Evolutionary conservation across 2,888 invertebrate species (phyloP), one percentile per base, ranked within the genome.

Genomic region (Chrysina gloriosa): DNA sequence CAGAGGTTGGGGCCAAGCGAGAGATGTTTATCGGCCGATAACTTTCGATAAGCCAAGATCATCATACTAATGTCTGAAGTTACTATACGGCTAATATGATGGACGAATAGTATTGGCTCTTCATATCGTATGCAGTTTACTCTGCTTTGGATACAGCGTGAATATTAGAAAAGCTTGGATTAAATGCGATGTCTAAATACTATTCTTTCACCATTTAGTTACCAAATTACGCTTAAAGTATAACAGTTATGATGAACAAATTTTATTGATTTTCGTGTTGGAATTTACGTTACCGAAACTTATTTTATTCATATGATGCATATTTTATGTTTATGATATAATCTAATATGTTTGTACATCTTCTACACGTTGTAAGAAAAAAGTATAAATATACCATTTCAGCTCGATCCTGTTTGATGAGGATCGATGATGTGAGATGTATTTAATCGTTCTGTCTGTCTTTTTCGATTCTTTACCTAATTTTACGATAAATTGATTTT

Each of bases 1-100:
- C 2, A 87, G 94, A 29, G 94, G 94, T 0, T 95, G 95, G 93
- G 89, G 89, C 9, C 88, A 90, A 74, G 86, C 87, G 75, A 86
- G 87, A 73, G 87, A 89, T 52, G 89, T 88, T 72, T 93, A 93
- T 83, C 86, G 89, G 68, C 92, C 93, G 0, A 87, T 93, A 42
- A 88, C 89, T 70, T 92, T 93, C 83, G 88, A 89, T 79, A 87
- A 81, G 52, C 69, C 71, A 16, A 71, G 73, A 54, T 69, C 71
- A 9, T 70, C 72, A 84, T 77, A 84, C 87, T 34, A 88, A 88
- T 80, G 88, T 85, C 78, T 88, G 85, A 84, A 23, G 16, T 29
- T 14, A 63, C 14, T 3, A 9, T 23, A 29, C 21, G 29, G 36
- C n/a, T 11, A 5, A 2, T 36, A 36, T 14, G 36, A 36, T 36